Base-by-base conservation (phyloP, 2,113 vertebrate genomes). In the Malurus alboscapulatus region DNA sequence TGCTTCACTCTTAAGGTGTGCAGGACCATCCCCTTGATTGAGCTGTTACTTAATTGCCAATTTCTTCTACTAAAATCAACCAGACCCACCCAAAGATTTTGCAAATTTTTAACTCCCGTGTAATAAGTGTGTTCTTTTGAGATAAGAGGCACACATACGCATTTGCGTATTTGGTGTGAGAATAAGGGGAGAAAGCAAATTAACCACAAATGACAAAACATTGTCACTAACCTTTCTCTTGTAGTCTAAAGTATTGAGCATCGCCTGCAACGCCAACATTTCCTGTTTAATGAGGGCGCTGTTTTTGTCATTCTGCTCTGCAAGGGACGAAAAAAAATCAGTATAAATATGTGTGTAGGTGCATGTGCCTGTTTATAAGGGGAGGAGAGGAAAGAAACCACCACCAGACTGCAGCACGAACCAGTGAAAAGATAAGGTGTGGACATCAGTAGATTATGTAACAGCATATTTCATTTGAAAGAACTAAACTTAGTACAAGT, bases 201-300 rank as follows among this genome's bases (percentile, higher is more conserved):
- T 7, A 92, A 83, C 85, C 88, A 71, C 82, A 89, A 77, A 83
- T 29, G 78, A 88, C 55, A 88, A 75, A 95, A 80, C 21, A 15
- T 32, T 68, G 51, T 66, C 69, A 94, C 97, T 62, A 93, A 98
- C 99, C 98, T 99, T 99, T 95, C 99, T 98, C 97, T 99, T 99
- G 91, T 98, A 99, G 97, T 99, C 99, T 27, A 99, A 97, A 36
- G 98, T 98, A 83, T 99, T 99, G n/a, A 99, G 98, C 98, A 99
- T 99, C 34, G 99, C 98, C 96, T 99, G 99, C 68, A 99, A 97
- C 12, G 97, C 97, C 67, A 98, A 97, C 91, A 99, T 98, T 97
- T 99, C 99, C 95, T 99, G 98, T 95, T 98, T 99, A 98, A 99
- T 98, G 38, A 96, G 88, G 19, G 97, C 67, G 7, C 97, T 98